These are phyloP conservation scores for Orientallactaga sibirica DNA, from an alignment of 2,797 vertebrate species.

Conservation along the genomic window DNA sequence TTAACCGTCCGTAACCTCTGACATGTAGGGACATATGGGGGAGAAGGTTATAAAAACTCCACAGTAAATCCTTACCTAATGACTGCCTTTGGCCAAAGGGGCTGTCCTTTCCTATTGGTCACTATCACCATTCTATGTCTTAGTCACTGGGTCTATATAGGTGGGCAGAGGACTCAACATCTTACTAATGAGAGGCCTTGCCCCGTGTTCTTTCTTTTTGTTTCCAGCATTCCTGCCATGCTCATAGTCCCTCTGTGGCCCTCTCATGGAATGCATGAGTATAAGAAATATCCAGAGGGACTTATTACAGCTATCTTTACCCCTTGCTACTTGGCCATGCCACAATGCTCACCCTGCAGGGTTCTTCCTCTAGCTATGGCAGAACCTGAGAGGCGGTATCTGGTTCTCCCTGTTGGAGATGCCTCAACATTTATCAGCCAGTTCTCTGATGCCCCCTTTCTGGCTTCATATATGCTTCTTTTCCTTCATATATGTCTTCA, in stretches of 20 bases:
- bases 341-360: not conserved
- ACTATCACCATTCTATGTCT: not conserved
- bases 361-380: not conserved
- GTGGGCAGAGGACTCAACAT: not conserved
- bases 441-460: not conserved
- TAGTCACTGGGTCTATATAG: not conserved
- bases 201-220: not conserved
- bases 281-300: not conserved
- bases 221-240: not conserved
- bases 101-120: not conserved
- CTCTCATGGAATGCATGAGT: not conserved
- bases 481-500: constrained; percentile 35
- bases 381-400: not conserved
- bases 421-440: not conserved
- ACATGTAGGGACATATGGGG: not conserved
- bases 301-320: not conserved
- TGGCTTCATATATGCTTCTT: not conserved
- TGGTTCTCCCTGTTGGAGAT: not conserved
- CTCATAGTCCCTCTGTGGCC: not conserved
- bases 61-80: not conserved
- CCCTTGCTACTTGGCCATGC: not conserved
- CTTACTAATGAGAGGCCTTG: not conserved
- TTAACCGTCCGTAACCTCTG: not conserved
- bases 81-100: not conserved
- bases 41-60: not conserved